Conservation (phyloP, 2,888 invertebrate species). For the Brenthis daphne region DNA sequence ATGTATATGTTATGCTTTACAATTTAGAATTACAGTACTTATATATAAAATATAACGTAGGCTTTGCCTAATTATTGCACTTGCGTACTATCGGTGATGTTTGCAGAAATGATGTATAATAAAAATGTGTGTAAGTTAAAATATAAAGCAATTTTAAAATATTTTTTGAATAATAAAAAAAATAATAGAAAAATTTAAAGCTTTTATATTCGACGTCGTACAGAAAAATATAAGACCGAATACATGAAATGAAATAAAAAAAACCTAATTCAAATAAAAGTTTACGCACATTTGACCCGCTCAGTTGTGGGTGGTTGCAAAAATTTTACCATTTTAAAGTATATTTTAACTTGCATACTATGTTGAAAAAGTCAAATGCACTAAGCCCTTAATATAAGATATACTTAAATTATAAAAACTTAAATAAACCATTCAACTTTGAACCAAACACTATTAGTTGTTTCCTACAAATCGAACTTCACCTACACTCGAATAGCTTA, state of each 20-base stretch:
- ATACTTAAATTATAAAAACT: slow-evolving; percentile 9
- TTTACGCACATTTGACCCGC: not conserved
- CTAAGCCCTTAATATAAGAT: not conserved
- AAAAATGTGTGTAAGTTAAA: too few relatives aligned
- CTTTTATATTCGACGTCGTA: slow-evolving; percentile 6
- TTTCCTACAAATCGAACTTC: slow-evolving; percentile 8
- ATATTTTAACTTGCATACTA: not conserved
- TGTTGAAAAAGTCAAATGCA: not conserved
- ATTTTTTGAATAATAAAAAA: slow-evolving; percentile 59
- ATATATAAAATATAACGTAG: slow-evolving; percentile 75
- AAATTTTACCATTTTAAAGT: not conserved
- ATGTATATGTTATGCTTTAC: slow-evolving; percentile 33
- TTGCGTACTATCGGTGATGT: slow-evolving; percentile 59
- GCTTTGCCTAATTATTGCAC: slow-evolving; percentile 82
- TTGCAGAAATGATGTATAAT: slow-evolving; percentile 18
- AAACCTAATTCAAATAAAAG: not conserved
- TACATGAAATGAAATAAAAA: not conserved
- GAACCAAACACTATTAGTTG: not conserved
- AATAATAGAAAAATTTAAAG: slow-evolving; percentile 16
- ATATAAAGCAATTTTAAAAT: slow-evolving; percentile 3
- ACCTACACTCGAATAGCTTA: slow-evolving; percentile 18
- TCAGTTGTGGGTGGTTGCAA: not conserved
- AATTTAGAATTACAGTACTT: slow-evolving; percentile 57
- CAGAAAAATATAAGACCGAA: slow-evolving; percentile 1
- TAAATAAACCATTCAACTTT: slow-evolving; percentile 13